Percentiles rank a stretch among this genome's conserved stretches.
Conservation (phyloP, 92 coral and sea anemone species). For the Montipora capitata region DNA sequence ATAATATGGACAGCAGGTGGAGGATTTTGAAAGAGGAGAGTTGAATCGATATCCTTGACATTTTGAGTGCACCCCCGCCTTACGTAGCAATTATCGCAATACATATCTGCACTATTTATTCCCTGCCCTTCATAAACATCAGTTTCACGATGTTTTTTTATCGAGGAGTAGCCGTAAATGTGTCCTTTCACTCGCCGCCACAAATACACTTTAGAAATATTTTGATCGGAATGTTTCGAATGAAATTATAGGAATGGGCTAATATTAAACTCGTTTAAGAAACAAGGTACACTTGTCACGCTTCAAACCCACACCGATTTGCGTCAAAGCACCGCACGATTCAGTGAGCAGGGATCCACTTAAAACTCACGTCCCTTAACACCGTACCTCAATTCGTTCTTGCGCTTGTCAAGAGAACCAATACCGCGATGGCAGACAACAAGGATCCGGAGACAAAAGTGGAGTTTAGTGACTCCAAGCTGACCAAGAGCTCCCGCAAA, state of each 20-base stretch:
- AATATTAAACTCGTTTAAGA: background rate
- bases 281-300: background rate
- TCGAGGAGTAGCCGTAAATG: too few species aligned
- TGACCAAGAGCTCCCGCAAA: background rate
- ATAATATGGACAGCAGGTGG: background rate
- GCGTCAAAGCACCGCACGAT: background rate
- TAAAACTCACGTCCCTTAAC: background rate
- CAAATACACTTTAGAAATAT: background rate
- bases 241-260: background rate
- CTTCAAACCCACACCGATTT: conserved; percentile 2
- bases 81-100: too few species aligned
- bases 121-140: too few species aligned
- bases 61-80: too few species aligned
- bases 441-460: background rate
- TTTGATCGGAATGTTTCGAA: background rate
- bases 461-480: conserved; percentile 1
- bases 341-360: background rate
- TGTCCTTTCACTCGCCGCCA: background rate
- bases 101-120: too few species aligned
- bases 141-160: too few species aligned
- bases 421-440: background rate
- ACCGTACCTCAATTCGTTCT: background rate
- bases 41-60: too few species aligned
- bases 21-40: too few species aligned
- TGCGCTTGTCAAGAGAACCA: background rate